Percentiles rank a stretch among this genome's conserved stretches.
These are phyloP conservation scores for Araneus ventricosus DNA, from an alignment of 1,140 invertebrate genomes.

Conservation along the genomic window DNA sequence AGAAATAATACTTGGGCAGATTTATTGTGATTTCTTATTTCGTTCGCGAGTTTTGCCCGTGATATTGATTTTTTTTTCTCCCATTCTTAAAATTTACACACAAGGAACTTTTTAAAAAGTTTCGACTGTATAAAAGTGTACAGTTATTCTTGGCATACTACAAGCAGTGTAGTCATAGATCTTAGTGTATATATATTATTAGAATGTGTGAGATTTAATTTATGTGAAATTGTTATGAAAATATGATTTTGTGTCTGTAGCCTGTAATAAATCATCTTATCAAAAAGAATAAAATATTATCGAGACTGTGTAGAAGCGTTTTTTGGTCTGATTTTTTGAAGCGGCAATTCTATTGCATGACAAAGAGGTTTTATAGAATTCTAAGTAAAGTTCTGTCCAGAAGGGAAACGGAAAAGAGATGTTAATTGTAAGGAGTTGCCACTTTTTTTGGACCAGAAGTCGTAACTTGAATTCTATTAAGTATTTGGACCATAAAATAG, in stretches of 20 bases:
- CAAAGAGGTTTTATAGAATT: too few relatives aligned
- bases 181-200: conserved; percentile 64
- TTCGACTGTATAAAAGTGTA: conserved; percentile 26
- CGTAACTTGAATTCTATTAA: too few relatives aligned
- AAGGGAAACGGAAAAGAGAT: too few relatives aligned
- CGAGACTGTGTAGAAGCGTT: neutral
- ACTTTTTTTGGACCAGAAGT: too few relatives aligned
- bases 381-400: too few relatives aligned
- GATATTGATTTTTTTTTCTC: too few relatives aligned
- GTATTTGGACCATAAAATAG: too few relatives aligned
- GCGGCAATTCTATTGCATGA: too few relatives aligned
- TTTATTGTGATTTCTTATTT: too few relatives aligned
- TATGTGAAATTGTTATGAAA: conserved; percentile 68
- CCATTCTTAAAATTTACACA: neutral
- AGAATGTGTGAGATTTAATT: conserved; percentile 70
- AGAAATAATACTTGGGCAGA: neutral
- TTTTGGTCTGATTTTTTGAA: too few relatives aligned
- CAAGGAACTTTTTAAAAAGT: conserved; percentile 21
- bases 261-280: conserved; percentile 50
- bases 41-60: too few relatives aligned
- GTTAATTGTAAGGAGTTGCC: too few relatives aligned
- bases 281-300: conserved; percentile 46
- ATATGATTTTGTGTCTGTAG: conserved; percentile 69
- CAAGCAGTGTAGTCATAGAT: conserved; percentile 46
- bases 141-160: conserved; percentile 37